Conservation (phyloP, 2,113 vertebrate species). For the Progne subis region DNA sequence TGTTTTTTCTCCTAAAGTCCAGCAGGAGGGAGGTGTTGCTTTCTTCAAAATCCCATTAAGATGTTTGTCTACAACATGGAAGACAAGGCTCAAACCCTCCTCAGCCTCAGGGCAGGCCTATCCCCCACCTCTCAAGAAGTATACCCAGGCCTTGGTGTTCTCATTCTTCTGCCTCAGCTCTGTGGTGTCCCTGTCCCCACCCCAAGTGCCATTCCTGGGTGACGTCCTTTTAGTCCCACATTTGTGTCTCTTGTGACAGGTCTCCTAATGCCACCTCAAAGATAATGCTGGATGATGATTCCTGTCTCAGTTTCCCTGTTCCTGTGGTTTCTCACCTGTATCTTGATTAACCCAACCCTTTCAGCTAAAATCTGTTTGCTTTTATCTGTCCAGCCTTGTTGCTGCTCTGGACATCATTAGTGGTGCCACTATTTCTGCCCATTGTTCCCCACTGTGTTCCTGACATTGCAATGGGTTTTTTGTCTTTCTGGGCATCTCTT, state of each 20-base stretch:
- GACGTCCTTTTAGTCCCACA: neutral
- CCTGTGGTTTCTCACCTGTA: neutral
- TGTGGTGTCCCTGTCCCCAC: neutral
- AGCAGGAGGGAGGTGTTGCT: neutral
- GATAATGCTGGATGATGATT: neutral
- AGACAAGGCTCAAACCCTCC: neutral
- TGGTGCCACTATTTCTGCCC: neutral
- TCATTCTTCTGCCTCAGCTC: neutral
- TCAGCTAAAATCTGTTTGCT: neutral
- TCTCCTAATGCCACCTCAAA: neutral
- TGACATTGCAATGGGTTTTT: neutral
- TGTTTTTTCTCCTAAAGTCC: neutral
- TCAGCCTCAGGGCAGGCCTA: neutral
- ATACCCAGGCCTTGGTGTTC: neutral
- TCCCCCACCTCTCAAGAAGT: neutral
- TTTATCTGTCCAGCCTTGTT: neutral
- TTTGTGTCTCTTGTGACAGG: neutral
- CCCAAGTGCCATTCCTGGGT: neutral
- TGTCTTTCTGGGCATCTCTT: neutral
- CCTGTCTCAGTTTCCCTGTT: neutral
- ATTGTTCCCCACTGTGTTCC: accelerated
- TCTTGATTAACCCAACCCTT: neutral
- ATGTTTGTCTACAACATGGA: neutral
- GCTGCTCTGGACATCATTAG: neutral
- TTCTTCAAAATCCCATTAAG: neutral